phyloP scores from a whole-genome alignment of 2,113 vertebrate genomes.

The Scalopus aquaticus region DNA sequence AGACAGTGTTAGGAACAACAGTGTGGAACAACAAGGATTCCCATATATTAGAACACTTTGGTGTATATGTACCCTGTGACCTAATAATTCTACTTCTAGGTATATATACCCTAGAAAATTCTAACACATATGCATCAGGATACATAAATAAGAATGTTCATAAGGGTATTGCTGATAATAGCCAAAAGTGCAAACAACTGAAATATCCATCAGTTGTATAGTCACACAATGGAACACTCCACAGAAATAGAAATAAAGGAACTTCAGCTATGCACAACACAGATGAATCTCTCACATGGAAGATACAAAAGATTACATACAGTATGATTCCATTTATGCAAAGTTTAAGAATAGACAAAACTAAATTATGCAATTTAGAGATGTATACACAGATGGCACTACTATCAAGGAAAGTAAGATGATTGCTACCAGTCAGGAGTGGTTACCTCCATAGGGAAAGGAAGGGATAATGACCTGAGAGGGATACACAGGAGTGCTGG shows the following conservation, averaged over 20 bases:
- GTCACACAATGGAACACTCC: background rate
- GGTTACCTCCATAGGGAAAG: background rate
- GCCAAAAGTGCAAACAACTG: background rate
- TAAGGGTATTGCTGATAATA: background rate
- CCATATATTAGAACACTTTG: background rate
- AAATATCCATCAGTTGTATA: background rate
- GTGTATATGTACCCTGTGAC: background rate
- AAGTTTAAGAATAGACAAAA: constrained; percentile 37
- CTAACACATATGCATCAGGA: background rate
- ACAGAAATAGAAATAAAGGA: constrained; percentile 27
- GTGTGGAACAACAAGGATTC: background rate
- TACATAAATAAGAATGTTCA: constrained; percentile 3
- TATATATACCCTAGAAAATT: constrained; percentile 17
- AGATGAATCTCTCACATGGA: constrained; percentile 23
- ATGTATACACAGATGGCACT: background rate
- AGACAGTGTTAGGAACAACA: background rate
- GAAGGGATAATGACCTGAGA: background rate
- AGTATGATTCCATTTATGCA: background rate
- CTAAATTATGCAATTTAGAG: background rate
- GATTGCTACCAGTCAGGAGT: background rate
- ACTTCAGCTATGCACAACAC: background rate
- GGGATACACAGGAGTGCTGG: background rate
- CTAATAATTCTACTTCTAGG: constrained; percentile 16
- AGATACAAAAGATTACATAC: background rate
- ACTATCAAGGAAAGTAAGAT: constrained; percentile 26